Percentiles rank a stretch among this genome's conserved stretches.
Evolutionary conservation across 2,888 invertebrate genomes (phyloP).

Genomic region (Eumacrocentrus americanus): DNA sequence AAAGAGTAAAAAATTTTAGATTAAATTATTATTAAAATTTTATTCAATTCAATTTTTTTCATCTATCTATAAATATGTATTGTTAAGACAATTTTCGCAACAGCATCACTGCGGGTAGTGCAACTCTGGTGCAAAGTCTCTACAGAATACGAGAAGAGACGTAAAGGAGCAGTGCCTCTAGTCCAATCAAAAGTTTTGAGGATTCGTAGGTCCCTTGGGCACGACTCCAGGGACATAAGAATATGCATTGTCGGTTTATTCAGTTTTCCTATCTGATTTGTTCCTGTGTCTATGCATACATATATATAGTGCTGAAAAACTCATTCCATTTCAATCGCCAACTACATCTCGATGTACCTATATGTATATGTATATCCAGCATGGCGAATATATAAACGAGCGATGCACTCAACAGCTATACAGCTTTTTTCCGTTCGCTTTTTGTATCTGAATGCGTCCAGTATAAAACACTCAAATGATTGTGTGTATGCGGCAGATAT

Average conservation of each 20-base stretch:
- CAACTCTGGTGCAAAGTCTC: not conserved
- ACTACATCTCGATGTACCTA: conserved; percentile 13
- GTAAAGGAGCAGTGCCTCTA: not conserved
- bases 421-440: not conserved
- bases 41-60: not conserved
- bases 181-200: conserved; percentile 17
- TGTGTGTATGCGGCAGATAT: no score
- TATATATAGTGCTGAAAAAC: conserved; percentile 17
- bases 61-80: not conserved
- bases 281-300: no score
- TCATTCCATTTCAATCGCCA: conserved; percentile 27
- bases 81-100: not conserved
- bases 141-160: not conserved
- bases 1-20: not conserved
- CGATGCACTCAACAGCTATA: not conserved
- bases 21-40: not conserved
- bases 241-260: conserved; percentile 20
- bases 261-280: conserved; percentile 26
- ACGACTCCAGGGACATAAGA: conserved; percentile 6
- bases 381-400: no score
- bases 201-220: not conserved
- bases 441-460: not conserved
- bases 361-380: conserved; percentile 13
- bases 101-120: not conserved
- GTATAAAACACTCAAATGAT: no score